phyloP scores from a whole-genome alignment of 2,888 invertebrate genomes.

The Drepana falcataria region DNA sequence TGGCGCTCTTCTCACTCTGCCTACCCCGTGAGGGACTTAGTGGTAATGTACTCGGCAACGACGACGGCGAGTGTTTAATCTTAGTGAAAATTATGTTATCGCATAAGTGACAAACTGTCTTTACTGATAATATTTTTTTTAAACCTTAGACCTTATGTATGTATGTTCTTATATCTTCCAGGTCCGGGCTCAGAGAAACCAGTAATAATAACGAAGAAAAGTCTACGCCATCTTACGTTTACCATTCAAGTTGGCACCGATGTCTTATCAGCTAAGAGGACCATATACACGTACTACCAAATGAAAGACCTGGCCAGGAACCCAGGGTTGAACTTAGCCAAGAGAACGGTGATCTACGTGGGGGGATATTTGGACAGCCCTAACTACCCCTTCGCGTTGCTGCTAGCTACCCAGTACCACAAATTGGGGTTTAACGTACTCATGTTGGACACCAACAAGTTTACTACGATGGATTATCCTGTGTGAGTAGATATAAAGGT shows the following conservation, averaged over 20 bases:
- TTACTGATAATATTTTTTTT: too few species aligned
- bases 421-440: constrained; percentile 46
- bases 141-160: too few species aligned
- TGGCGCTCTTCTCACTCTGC: too few species aligned
- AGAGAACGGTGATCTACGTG: constrained; percentile 45
- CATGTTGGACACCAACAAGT: constrained; percentile 39
- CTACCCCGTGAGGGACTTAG: too few species aligned
- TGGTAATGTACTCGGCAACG: too few species aligned
- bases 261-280: constrained; percentile 15
- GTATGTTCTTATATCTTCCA: constrained; percentile 17
- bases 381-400: constrained; percentile 23
- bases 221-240: constrained; percentile 37
- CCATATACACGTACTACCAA: constrained; percentile 48
- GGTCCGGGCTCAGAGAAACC: constrained; percentile 47
- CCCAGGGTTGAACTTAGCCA: constrained; percentile 35
- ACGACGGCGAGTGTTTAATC: too few species aligned
- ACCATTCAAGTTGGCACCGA: constrained; percentile 27
- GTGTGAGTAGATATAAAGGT: constrained; percentile 35
- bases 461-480: constrained; percentile 48
- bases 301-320: constrained; percentile 37
- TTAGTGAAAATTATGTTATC: too few species aligned
- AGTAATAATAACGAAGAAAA: constrained; percentile 39
- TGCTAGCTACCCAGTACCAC: constrained; percentile 32
- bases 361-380: constrained; percentile 55
- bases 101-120: too few species aligned